Percentiles rank a stretch among this genome's conserved stretches.
phyloP scores from a whole-genome alignment of 2,888 invertebrate genomes.

The Cephus pygmeus region DNA sequence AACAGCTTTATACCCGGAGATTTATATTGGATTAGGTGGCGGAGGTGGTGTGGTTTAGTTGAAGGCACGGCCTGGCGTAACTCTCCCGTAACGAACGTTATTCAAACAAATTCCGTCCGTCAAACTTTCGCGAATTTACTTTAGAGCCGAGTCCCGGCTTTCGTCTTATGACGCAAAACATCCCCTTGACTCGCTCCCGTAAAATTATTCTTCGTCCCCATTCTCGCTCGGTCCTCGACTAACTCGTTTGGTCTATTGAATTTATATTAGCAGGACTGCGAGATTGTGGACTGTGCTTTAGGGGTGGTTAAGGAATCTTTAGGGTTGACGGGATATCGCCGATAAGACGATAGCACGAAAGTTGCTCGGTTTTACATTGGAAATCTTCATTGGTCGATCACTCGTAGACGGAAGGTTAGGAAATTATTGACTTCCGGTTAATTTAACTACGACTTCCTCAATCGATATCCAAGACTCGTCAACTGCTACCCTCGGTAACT shows the following conservation, averaged over 20 bases:
- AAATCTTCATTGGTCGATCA: neutral
- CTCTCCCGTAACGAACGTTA: slow-evolving; percentile 41
- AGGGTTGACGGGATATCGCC: neutral
- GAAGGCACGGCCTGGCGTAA: slow-evolving; percentile 33
- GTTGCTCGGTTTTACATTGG: neutral
- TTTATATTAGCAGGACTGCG: neutral
- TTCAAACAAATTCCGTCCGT: slow-evolving; percentile 30
- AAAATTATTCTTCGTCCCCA: neutral
- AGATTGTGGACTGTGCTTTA: neutral
- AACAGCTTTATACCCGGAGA: slow-evolving; percentile 60
- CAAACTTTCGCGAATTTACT: slow-evolving; percentile 18
- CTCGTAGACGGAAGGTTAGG: neutral
- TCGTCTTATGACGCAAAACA: neutral
- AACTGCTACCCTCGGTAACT: neutral
- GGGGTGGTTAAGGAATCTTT: neutral
- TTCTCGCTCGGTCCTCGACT: neutral
- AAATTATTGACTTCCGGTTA: neutral
- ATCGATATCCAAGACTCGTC: neutral
- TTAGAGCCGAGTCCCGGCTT: neutral
- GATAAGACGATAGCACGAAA: neutral
- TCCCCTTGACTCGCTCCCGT: neutral
- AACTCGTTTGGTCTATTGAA: neutral
- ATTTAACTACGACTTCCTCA: neutral
- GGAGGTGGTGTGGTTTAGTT: slow-evolving; percentile 51
- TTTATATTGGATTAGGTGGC: slow-evolving; percentile 60